Evolutionary conservation across 2,797 vertebrate genomes (phyloP).

Genomic region (Steatocranus sp.): DNA sequence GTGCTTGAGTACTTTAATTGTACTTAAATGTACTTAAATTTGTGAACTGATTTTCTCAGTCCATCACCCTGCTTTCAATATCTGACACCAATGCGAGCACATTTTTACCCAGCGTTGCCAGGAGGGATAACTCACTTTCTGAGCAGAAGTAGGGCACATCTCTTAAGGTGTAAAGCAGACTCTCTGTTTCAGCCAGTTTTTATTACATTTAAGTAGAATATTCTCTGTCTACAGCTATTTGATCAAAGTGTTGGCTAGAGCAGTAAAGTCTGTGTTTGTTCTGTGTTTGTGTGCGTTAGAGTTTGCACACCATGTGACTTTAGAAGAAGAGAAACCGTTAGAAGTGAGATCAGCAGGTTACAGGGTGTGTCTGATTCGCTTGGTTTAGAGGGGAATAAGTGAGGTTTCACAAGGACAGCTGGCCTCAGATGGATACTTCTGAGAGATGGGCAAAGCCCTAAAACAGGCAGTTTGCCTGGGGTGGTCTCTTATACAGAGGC

Average conservation of each 20-base stretch:
- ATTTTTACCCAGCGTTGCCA: conserved; percentile 29
- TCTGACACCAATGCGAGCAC: conserved; percentile 31
- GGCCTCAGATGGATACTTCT: conserved; percentile 24
- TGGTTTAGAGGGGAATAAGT: conserved; percentile 38
- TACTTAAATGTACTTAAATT: neutral
- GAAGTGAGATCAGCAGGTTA: conserved; percentile 27
- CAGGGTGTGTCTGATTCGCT: conserved; percentile 40
- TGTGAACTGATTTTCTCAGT: conserved; percentile 3
- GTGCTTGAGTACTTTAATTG: neutral
- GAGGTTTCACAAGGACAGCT: conserved; percentile 34
- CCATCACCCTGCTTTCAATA: conserved; percentile 26
- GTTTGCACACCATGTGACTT: neutral
- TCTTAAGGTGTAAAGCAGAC: conserved; percentile 11
- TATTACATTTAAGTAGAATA: neutral
- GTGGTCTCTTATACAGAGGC: conserved; percentile 26
- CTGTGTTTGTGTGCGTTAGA: neutral
- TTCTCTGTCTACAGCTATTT: neutral
- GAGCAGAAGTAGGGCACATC: conserved; percentile 22
- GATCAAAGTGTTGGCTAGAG: neutral
- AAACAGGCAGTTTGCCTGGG: conserved; percentile 33
- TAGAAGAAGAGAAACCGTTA: conserved; percentile 2
- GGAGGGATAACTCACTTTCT: conserved; percentile 19
- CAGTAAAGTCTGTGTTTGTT: neutral
- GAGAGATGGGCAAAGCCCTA: conserved; percentile 15
- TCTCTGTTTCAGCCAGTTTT: conserved; percentile 4